Evolutionary conservation across 2,113 vertebrate genomes (phyloP).

Genomic region (Acrocephalus arundinaceus): DNA sequence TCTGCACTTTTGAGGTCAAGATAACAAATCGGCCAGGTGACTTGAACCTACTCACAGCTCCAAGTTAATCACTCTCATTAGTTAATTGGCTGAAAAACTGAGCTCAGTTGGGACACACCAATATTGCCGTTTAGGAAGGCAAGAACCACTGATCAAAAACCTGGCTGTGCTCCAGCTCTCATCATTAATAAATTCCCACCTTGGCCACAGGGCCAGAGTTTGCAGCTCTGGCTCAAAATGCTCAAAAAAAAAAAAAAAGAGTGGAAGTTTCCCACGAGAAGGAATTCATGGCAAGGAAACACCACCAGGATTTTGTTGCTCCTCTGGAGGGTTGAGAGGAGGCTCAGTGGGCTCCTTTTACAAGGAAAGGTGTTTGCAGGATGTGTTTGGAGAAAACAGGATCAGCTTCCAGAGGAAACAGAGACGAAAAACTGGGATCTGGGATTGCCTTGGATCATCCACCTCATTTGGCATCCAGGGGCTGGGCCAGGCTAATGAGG

Average conservation of each 20-base stretch:
- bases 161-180: not conserved
- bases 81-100: not conserved
- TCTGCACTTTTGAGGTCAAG: not conserved
- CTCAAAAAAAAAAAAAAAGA: not conserved
- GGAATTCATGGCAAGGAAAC: not conserved
- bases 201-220: not conserved
- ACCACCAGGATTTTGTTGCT: not conserved
- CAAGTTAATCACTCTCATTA: not conserved
- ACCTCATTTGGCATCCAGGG: not conserved
- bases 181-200: not conserved
- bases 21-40: not conserved
- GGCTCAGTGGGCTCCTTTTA: not conserved
- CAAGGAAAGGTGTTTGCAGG: not conserved
- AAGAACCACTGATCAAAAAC: not conserved
- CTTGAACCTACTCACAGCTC: not conserved
- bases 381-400: not conserved
- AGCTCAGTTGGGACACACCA: not conserved
- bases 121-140: not conserved
- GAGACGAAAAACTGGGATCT: not conserved
- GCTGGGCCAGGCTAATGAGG: not conserved
- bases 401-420: not conserved
- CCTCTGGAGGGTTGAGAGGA: not conserved
- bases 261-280: not conserved
- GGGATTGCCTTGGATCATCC: not conserved
- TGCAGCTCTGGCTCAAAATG: not conserved